These are phyloP conservation scores for Stenurella melanura DNA, from an alignment of 2,888 invertebrate species.

Conservation along the genomic window DNA sequence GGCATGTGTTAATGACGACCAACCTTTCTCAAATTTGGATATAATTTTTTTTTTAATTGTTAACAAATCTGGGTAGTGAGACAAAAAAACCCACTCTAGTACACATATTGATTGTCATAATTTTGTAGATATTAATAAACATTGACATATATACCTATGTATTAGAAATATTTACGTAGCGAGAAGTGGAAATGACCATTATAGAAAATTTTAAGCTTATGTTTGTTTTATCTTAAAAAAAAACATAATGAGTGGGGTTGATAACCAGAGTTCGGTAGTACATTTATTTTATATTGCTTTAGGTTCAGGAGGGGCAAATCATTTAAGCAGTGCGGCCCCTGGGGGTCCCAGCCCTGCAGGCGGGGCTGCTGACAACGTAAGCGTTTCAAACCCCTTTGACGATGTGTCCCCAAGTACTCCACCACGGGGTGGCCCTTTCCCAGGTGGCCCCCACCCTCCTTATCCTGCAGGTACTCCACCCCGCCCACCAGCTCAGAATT, in stretches of 20 bases:
- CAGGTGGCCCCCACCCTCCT: constrained; percentile 72
- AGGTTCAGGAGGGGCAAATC: constrained; percentile 72
- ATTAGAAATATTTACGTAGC: too few relatives aligned
- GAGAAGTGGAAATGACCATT: too few relatives aligned
- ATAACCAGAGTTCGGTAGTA: constrained; percentile 21
- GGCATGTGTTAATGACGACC: too few relatives aligned
- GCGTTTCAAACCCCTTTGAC: constrained; percentile 91
- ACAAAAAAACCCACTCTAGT: too few relatives aligned
- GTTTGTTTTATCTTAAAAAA: constrained; percentile 1
- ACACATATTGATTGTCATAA: too few relatives aligned
- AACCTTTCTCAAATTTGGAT: too few relatives aligned
- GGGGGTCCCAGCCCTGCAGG: constrained; percentile 72
- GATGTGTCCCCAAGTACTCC: constrained; percentile 79
- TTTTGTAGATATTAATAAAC: too few relatives aligned
- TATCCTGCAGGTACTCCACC: constrained; percentile 72
- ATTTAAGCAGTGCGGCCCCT: constrained; percentile 70
- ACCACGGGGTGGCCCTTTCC: constrained; percentile 70
- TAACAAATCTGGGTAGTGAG: too few relatives aligned
- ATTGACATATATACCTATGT: too few relatives aligned
- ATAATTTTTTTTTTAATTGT: too few relatives aligned
- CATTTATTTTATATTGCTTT: constrained; percentile 51
- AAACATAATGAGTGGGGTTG: constrained; percentile 16
- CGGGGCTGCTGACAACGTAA: constrained; percentile 83
- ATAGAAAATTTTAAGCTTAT: not conserved
- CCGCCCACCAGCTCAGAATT: constrained; percentile 71